These are phyloP conservation scores for Lipotes vexillifer DNA, from an alignment of 2,113 vertebrate species.

Conservation along the genomic window DNA sequence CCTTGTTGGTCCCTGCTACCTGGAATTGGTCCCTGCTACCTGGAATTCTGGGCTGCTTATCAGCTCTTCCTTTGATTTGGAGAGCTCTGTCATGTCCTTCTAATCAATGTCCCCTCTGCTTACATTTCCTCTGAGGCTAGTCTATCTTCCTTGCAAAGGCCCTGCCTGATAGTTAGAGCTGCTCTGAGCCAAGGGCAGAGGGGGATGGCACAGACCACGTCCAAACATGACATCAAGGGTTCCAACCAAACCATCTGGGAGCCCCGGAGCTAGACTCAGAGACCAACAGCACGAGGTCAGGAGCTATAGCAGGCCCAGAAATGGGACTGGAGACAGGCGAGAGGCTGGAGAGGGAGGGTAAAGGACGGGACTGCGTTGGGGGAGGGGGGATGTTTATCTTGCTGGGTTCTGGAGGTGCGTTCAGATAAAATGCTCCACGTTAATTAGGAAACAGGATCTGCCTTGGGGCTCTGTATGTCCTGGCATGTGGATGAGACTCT, in stretches of 20 bases:
- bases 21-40: rapidly evolving
- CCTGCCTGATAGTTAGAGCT: not conserved
- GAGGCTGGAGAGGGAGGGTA: not conserved
- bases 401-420: not conserved
- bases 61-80: not conserved
- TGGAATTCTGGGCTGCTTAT: not conserved
- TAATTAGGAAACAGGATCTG: not conserved
- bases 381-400: not conserved
- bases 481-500: not conserved
- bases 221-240: rapidly evolving
- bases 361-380: rapidly evolving
- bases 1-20: not conserved
- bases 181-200: not conserved
- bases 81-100: not conserved
- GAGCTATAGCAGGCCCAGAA: not conserved
- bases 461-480: not conserved
- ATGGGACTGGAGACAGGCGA: rapidly evolving
- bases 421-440: not conserved
- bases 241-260: not conserved
- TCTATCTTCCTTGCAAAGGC: not conserved
- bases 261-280: not conserved
- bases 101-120: not conserved
- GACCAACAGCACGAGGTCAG: rapidly evolving
- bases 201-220: not conserved
- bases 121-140: not conserved